phyloP scores from a whole-genome alignment of 2,113 vertebrate species.

The Nycticorax nycticorax region DNA sequence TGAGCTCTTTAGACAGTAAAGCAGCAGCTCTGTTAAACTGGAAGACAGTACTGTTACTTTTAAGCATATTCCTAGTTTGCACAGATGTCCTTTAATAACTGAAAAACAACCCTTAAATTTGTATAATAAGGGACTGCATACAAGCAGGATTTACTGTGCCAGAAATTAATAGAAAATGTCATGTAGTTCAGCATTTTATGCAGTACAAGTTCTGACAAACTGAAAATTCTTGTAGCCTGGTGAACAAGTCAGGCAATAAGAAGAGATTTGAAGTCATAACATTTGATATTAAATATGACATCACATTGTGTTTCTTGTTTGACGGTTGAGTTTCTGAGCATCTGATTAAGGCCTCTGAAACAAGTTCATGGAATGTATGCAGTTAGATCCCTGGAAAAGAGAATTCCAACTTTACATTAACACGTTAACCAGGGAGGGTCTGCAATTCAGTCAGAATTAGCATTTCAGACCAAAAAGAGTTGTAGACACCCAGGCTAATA shows the following conservation, averaged over 20 bases:
- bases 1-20: neutral
- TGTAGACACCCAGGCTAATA: neutral
- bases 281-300: neutral
- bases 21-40: neutral
- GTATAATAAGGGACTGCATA: neutral
- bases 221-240: neutral
- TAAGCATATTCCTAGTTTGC: neutral
- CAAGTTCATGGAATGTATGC: neutral
- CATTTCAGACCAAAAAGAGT: neutral
- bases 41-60: neutral
- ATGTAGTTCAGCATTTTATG: neutral
- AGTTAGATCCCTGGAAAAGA: neutral
- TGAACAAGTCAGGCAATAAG: neutral
- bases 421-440: rapidly evolving
- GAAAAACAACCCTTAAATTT: neutral
- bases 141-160: neutral
- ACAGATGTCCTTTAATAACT: constrained; percentile 16
- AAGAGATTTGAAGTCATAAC: neutral
- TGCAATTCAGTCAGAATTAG: neutral
- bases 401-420: neutral
- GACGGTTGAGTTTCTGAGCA: neutral
- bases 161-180: constrained; percentile 19
- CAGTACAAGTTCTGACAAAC: neutral
- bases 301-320: neutral
- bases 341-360: neutral